Evolutionary conservation across 1,140 invertebrate genomes (phyloP), one percentile per base, ranked within the genome.

Genomic region (Vanessa tameamea): DNA sequence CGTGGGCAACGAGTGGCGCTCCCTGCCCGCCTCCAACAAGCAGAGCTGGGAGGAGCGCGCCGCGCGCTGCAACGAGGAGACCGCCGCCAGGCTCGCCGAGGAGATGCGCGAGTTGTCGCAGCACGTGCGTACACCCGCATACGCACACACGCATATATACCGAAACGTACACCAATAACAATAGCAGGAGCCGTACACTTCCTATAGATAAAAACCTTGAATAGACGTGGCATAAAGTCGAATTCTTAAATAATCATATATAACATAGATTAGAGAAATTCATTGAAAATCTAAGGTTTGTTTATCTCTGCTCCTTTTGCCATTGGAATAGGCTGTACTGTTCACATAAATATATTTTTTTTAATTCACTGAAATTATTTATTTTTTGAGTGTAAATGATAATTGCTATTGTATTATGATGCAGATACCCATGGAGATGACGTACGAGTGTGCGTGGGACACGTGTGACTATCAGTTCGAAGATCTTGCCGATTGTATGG

Each of bases 1-100:
- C 85, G 98, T 99, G 83, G 99, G 98, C 75, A 97, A 97, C 84
- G 98, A 99, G 95, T 99, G 99, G 99, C 96, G 98, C 81, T 97
- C 97, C 75, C 93, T 99, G 71, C 95, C 97, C 0, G 94, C 96
- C 3, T 94, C 95, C 72, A 97, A 98, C 73, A 99, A 99, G 88
- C 96, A 98, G 86, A 94, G 95, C 50, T 99, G 98, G 95, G 99
- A 99, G 93, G 97, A 98, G 87, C 94, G 95, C 63, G 98, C 98
- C 5, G 95, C 95, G 15, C 95, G 96, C 82, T 95, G 98, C 84
- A 99, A 99, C 84, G 97, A 97, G 85, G 97, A 98, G 85, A 95
- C 94, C 12, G 94, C 95, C 50, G 94, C 95, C 12, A 85, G 91
- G 78, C 89, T 93, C 31, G 90, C 94, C 3, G 93, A 94, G 26